Evolutionary conservation across 30 jellyfish, hydroid and myxozoan genomes (phyloP), one percentile per base, ranked within the genome.

Genomic region (Clytia hemisphaerica): DNA sequence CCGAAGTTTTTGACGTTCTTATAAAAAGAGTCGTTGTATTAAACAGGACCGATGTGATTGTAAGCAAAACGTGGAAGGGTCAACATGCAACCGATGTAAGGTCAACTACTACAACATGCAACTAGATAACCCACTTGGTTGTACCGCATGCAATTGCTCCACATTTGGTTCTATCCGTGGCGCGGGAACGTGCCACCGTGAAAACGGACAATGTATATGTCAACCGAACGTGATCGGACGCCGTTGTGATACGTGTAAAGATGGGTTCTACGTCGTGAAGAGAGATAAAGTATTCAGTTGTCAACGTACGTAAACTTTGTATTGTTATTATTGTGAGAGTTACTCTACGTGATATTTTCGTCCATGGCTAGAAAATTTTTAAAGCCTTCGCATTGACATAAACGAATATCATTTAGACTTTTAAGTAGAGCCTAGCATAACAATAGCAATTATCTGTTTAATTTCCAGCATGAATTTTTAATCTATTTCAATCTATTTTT

Each of bases 1-100:
- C n/a, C n/a, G n/a, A n/a, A n/a, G n/a, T n/a, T n/a, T n/a, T n/a
- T n/a, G n/a, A n/a, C n/a, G n/a, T n/a, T n/a, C n/a, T n/a, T n/a
- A n/a, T n/a, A n/a, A n/a, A n/a, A n/a, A n/a, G n/a, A n/a, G n/a
- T n/a, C n/a, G n/a, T n/a, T n/a, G n/a, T n/a, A n/a, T n/a, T n/a
- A n/a, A n/a, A n/a, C 6, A 84, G 95, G 70, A 75, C 15, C 82
- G 64, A 25, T 84, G 95, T 38, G 50, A 77, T n/a, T 84, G 95
- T 75, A 84, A 84, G 34, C 63, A 48, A 16, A 33, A 68, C 25
- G 95, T 84, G 22, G 80, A 58, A 29, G 95, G 95, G 0, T 36
- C 38, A 2, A 33, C 44, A 9, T 84, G 95, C 34, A 76, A 69
- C n/a, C 61, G 76, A 10, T 84, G 95, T 67, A 84, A 84, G 51